These are phyloP conservation scores for Gasterosteus aculeatus DNA, from an alignment of 2,113 vertebrate species.

Conservation along the genomic window DNA sequence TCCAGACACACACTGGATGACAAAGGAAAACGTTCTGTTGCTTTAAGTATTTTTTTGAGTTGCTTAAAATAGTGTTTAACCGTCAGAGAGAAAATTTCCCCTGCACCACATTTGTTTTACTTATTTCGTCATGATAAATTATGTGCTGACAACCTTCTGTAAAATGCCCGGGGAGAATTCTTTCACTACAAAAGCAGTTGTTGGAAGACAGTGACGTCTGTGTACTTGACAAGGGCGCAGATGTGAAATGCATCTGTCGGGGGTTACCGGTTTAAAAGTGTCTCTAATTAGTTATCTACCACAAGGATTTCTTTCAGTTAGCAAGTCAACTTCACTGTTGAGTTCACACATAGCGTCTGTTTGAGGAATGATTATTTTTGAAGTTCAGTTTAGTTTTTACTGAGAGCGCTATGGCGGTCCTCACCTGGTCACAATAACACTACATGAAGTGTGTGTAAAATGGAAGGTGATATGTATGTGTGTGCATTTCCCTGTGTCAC, in stretches of 20 bases:
- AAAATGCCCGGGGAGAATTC: conserved; percentile 33
- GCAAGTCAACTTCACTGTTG: background rate
- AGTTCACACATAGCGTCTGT: background rate
- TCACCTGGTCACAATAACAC: background rate
- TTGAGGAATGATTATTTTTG: conserved; percentile 8
- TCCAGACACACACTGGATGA: conserved; percentile 23
- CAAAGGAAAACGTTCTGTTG: conserved; percentile 7
- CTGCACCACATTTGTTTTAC: conserved; percentile 49
- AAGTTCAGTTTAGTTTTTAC: conserved; percentile 2
- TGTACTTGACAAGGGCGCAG: conserved; percentile 16
- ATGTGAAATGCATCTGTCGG: background rate
- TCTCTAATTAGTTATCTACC: background rate
- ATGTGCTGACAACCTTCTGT: conserved; percentile 51
- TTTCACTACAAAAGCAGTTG: conserved; percentile 1
- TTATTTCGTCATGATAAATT: conserved; percentile 52
- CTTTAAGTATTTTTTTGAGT: conserved; percentile 30
- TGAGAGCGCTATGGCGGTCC: background rate
- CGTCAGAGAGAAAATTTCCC: conserved; percentile 31
- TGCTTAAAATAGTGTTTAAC: conserved; percentile 60
- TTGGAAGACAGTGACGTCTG: conserved; percentile 6
- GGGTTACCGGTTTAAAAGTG: conserved; percentile 28
- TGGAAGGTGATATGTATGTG: background rate
- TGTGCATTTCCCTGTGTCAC: conserved; percentile 3
- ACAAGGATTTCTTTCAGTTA: conserved; percentile 10
- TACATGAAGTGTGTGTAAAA: conserved; percentile 32